phyloP scores from a whole-genome alignment of 2,888 invertebrate species.

The Meteorus colon region DNA sequence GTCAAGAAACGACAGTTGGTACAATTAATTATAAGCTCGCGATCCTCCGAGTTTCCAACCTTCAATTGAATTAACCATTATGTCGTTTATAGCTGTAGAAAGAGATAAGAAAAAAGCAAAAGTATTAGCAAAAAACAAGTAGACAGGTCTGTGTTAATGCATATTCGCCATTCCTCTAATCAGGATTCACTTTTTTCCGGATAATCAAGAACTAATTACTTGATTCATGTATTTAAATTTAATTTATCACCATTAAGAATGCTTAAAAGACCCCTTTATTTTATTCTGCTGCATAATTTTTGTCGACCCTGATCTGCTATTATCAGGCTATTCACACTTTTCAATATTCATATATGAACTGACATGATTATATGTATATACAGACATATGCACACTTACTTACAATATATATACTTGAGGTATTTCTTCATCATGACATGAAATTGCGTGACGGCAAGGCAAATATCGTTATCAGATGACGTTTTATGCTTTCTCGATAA shows the following conservation, averaged over 20 bases:
- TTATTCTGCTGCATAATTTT: neutral
- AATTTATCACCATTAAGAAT: slow-evolving; percentile 26
- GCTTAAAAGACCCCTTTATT: neutral
- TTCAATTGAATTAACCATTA: slow-evolving; percentile 57
- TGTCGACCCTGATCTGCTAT: neutral
- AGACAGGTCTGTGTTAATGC: slow-evolving; percentile 32
- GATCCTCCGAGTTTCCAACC: slow-evolving; percentile 49
- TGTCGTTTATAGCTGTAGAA: neutral
- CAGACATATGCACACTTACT: neutral
- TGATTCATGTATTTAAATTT: slow-evolving; percentile 40
- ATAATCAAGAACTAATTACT: slow-evolving; percentile 50
- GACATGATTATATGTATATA: no score
- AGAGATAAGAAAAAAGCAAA: slow-evolving; percentile 24
- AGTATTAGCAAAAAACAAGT: slow-evolving; percentile 21
- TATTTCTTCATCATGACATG: slow-evolving; percentile 50
- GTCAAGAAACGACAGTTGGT: slow-evolving; percentile 60
- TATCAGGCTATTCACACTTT: neutral
- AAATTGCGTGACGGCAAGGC: slow-evolving; percentile 45
- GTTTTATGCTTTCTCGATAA: slow-evolving; percentile 49
- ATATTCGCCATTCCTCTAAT: slow-evolving; percentile 49
- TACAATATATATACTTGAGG: neutral
- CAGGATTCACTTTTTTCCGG: slow-evolving; percentile 54
- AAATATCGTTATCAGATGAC: slow-evolving; percentile 56
- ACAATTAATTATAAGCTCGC: slow-evolving; percentile 67
- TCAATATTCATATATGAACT: neutral